Base-by-base conservation (phyloP, 2,113 vertebrate species). In the Zosterops borbonicus region DNA sequence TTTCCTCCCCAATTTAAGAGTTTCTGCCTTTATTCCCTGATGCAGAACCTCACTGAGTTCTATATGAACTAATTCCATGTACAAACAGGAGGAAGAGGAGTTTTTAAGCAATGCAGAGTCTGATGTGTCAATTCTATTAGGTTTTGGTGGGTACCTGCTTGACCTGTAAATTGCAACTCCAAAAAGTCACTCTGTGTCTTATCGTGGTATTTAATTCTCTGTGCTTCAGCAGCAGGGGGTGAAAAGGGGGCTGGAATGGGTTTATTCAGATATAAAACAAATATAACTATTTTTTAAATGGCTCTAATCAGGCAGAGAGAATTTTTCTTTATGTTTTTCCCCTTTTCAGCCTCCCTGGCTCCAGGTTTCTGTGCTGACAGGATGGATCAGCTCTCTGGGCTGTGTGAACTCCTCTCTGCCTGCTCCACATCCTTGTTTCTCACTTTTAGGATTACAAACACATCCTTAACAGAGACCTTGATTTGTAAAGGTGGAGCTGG, bases 161-260 rank as follows among this genome's bases (percentile, higher is more conserved):
- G 96, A 95, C 96, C 76, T 91, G 97, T 82, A 95, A 96, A 97
- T 89, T 88, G 92, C 94, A 96, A 97, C 92, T 74, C 60, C 0
- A 7, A 58, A 85, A 95, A 95, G 90, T 94, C 70, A 18, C 84
- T 53, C 52, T 64, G 64, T 53, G 64, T 91, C 90, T 84, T 52
- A 59, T 14, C 67, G 20, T 39, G 60, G 42, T 75, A 88, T 94
- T 95, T 95, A 94, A 84, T 42, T 86, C 47, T 70, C 44, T 28
- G 31, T 78, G 63, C 63, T 67, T 67, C 44, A 73, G 86, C 62
- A 77, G 82, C 69, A 44, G 53, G 67, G 70, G 53, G 5, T 73
- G 79, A 55, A 79, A 83, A 29, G 11, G 82, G 80, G 71, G 55
- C 76, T 58, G 41, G 74, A 59, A 85, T 50, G 80, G 49, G 21